Evolutionary conservation across 2,797 vertebrate species (phyloP), one percentile per base, ranked within the genome.

Genomic region (Perdix hodgsoniae): DNA sequence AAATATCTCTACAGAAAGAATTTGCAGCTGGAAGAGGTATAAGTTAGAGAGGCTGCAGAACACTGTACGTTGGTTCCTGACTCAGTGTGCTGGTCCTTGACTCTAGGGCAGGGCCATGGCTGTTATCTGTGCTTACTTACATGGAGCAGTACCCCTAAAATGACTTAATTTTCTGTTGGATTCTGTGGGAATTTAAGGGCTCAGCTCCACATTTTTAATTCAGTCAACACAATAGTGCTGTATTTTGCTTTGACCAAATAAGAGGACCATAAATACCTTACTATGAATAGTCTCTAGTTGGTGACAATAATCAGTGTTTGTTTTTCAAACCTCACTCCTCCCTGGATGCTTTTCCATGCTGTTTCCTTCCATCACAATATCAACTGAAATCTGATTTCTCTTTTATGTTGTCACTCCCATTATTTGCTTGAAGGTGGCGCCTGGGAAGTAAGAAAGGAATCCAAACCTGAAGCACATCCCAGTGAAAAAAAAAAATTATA

Each of bases 121-220:
- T 1, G 0, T 0, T 57, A 45, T 57, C 81, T 69, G 27, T 44
- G 14, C 56, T 66, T 65, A 6, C 29, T 95, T 70, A n/a, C 70
- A 40, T 54, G 49, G 16, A 61, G 70, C 44, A 67, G 9, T 49
- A 45, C 19, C 3, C 13, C 4, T 63, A 35, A 37, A 0, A 0
- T 44, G 57, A 2, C 47, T 85, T 77, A 23, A 49, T 85, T 92
- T 92, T 17, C 18, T 22, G 47, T 88, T 2, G 3, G 54, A 49
- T 88, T 65, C 78, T 82, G 10, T 24, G 11, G 5, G 2, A 1
- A 0, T 44, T 81, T 57, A 75, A n/a, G 33, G 72, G 56, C 45
- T 78, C 11, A 45, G 4, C 26, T 71, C 45, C 27, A 39, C 26
- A 6, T 44, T 90, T 94, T 84, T 70, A 9, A 21, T 90, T 35